Evolutionary conservation across 2,113 vertebrate species (phyloP).

Genomic region (Euleptes europaea): DNA sequence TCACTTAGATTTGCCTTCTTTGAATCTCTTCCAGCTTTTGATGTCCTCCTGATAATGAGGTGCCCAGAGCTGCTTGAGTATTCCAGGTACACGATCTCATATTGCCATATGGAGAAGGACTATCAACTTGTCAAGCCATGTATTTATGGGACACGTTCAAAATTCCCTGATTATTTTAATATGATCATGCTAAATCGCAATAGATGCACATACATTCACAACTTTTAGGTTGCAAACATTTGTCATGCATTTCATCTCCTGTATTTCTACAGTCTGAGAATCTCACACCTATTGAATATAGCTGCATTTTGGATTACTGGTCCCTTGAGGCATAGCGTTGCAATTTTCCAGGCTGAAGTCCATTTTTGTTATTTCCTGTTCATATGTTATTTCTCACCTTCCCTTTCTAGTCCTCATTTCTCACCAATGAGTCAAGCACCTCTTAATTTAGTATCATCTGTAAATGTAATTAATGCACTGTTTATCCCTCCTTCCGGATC

Average conservation of each 20-base stretch:
- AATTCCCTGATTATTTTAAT: constrained; percentile 6
- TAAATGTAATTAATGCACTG: constrained; percentile 36
- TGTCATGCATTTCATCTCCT: not conserved
- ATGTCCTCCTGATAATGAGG: constrained; percentile 30
- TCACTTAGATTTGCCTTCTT: constrained; percentile 34
- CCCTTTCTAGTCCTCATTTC: constrained; percentile 14
- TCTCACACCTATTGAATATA: constrained; percentile 20
- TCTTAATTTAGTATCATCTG: constrained; percentile 41
- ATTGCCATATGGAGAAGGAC: not conserved
- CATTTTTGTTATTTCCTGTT: constrained; percentile 23
- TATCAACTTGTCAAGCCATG: not conserved
- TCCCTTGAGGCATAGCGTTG: not conserved
- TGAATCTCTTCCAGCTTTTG: constrained; percentile 33
- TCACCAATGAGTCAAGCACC: constrained; percentile 16
- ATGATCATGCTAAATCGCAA: not conserved
- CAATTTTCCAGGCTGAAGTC: not conserved
- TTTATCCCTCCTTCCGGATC: constrained; percentile 21
- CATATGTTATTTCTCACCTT: constrained; percentile 24
- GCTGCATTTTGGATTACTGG: constrained; percentile 21
- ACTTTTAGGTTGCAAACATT: not conserved
- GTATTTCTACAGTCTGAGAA: not conserved
- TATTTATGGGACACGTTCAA: not conserved
- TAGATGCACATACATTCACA: not conserved
- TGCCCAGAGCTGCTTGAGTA: constrained; percentile 5
- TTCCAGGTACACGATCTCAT: constrained; percentile 3